A percentile compares a stretch with the other conserved stretches of the same genome.
phyloP scores from a whole-genome alignment of 2,888 invertebrate species.

The Abrostola triplasia region DNA sequence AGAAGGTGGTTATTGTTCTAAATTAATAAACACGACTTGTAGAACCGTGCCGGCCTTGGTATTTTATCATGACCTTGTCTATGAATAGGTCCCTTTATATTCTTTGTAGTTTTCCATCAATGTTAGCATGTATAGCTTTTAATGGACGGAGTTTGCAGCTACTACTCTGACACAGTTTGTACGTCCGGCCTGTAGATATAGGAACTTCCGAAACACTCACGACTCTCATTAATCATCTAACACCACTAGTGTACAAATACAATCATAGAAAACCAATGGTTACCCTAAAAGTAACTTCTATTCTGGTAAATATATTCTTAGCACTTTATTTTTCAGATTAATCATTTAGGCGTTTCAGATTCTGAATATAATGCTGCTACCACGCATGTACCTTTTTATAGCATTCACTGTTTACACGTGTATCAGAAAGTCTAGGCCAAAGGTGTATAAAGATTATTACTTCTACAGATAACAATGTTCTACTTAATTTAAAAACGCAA shows the following conservation, averaged over 20 bases:
- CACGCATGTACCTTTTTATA: slow-evolving; percentile 34
- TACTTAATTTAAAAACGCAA: too few relatives aligned
- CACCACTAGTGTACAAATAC: slow-evolving; percentile 11
- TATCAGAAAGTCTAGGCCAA: slow-evolving; percentile 34
- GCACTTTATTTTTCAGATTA: slow-evolving; percentile 4
- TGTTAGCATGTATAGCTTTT: slow-evolving; percentile 36
- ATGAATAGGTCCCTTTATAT: slow-evolving; percentile 55
- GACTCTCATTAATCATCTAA: slow-evolving; percentile 8
- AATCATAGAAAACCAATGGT: slow-evolving; percentile 2
- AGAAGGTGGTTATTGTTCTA: slow-evolving; percentile 16
- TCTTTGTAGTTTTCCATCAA: slow-evolving; percentile 36
- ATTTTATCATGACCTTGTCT: slow-evolving; percentile 55
- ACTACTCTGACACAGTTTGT: slow-evolving; percentile 25
- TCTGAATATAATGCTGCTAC: slow-evolving; percentile 16
- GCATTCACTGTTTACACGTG: slow-evolving; percentile 23
- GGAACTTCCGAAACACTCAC: slow-evolving; percentile 36
- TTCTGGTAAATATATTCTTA: slow-evolving; percentile 11
- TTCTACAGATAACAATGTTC: slow-evolving; percentile 6
- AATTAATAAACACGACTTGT: slow-evolving; percentile 41
- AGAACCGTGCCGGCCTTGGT: slow-evolving; percentile 36
- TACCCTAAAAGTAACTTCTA: slow-evolving; percentile 18
- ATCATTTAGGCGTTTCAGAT: neutral
- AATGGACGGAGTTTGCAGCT: slow-evolving; percentile 32
- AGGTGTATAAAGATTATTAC: slow-evolving; percentile 18
- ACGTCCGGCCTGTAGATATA: slow-evolving; percentile 28